Evolutionary conservation across 2,113 vertebrate genomes (phyloP), one percentile per base, ranked within the genome.

Genomic region (Megaleporinus macrocephalus): DNA sequence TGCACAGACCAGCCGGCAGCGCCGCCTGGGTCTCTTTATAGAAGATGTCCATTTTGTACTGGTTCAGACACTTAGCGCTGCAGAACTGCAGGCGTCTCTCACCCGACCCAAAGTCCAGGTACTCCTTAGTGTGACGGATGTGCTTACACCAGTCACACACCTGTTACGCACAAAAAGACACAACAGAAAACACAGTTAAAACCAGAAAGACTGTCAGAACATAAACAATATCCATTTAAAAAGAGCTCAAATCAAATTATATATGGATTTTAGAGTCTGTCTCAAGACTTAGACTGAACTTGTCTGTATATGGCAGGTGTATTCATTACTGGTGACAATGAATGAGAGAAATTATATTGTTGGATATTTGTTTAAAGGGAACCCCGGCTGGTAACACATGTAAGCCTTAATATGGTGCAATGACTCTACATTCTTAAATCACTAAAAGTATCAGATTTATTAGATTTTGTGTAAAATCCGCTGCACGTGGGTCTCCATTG

Each of bases 21-120:
- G 97, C 98, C 73, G 98, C 98, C 94, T 99, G 98, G 78, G 98
- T 98, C 93, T 99, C 98, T 95, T 99, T 99, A 94, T 99, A 99
- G 95, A 99, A 99, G 94, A 99, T 99, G 95, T 99, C 98, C 98
- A 99, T 99, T 93, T 99, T 99, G 92, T 99, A 99, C 90, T 99
- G 98, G 95, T 99, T 99, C 90, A 99, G 95, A 92, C 98, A 99
- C 95, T 99, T 99, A 92, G 98, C 98, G 91, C 98, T 99, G 96
- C 98, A 99, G 93, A 99, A 99, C 94, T 99, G 98, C 94, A 99
- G 97, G 91, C 98, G 93, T 89, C 98, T 92, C 91, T 99, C 98
- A 86, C 98, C 98, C 86, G 98, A 97, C 86, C 98, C 98, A 94
- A 99, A 99, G 93, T 99, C 98, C 94, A 99, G 94, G 93, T 99